Evolutionary conservation across 2,113 vertebrate species (phyloP), one percentile per base, ranked within the genome.

Genomic region (Prolemur simus): DNA sequence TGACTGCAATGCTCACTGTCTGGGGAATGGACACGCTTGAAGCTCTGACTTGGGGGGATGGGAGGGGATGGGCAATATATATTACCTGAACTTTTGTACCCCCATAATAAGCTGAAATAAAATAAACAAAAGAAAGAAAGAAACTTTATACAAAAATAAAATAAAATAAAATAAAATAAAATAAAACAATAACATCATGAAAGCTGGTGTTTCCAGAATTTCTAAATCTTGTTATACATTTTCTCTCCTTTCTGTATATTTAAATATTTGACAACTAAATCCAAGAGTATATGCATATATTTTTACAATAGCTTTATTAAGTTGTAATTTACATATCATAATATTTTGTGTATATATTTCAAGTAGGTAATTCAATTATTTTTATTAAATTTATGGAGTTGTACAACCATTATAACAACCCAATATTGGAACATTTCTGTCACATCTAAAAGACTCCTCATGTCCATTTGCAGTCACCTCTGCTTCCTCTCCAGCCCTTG

Each of bases 221-320:
- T 76, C 5, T 66, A 45, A 52, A 18, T 32, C 17, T 21, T 76
- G 0, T 37, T 52, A 20, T 1, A n/a, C 3, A 64, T 27, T 56
- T 94, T 81, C 20, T 54, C 9, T 87, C 66, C 32, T 42, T 60
- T 80, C 34, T 42, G 29, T 52, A 0, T 60, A 25, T 47, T 29
- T 92, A 69, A 89, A 25, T 89, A 64, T 92, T 94, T 94, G 27
- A 81, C n/a, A 63, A 34, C 9, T 60, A 82, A 14, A 60, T 52
- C 1, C 21, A 34, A 68, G 27, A 34, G 2, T 82, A 58, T 66
- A 77, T 89, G 25, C 32, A 73, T 23, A 87, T 34, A 73, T 54
- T 87, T 78, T 58, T 21, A 5, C 63, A 93, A 90, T 37, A 63
- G 23, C 5, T 81, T 87, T 77, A 39, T 84, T 90, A 76, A 77